Conservation (phyloP, 2,888 invertebrate species). For the Drosophila mercatorum region DNA sequence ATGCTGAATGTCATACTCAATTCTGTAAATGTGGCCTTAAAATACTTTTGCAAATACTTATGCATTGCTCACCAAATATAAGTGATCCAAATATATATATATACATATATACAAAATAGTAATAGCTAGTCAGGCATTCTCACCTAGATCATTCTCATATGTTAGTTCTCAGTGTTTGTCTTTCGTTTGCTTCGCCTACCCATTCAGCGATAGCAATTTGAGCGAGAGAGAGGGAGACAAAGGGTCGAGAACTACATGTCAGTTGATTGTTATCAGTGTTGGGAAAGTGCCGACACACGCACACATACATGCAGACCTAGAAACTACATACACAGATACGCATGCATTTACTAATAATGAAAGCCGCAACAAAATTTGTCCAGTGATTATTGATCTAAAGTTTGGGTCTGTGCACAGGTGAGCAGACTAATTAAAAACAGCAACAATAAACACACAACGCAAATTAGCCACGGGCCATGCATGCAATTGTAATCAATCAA, state of each 20-base stretch:
- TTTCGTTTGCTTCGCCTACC: constrained; percentile 36
- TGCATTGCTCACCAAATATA: too few relatives aligned
- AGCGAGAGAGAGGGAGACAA: not conserved
- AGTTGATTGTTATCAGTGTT: constrained; percentile 69
- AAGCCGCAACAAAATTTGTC: constrained; percentile 12
- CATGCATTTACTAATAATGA: constrained; percentile 1
- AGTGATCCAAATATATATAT: too few relatives aligned
- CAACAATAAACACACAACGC: not conserved
- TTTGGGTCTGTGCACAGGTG: constrained; percentile 41
- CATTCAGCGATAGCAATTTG: constrained; percentile 38
- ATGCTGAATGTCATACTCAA: too few relatives aligned
- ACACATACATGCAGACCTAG: not conserved
- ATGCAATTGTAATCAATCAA: constrained; percentile 30
- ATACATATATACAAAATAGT: not conserved
- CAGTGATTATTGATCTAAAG: constrained; percentile 27
- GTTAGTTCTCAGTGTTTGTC: constrained; percentile 50
- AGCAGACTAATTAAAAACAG: constrained; percentile 40
- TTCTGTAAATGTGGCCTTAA: not conserved
- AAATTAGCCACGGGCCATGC: constrained; percentile 32
- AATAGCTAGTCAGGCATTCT: not conserved
- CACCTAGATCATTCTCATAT: constrained; percentile 1
- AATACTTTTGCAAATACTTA: not conserved
- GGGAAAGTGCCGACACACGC: constrained; percentile 46
- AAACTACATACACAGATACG: not conserved
- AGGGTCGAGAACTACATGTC: constrained; percentile 23